Evolutionary conservation across 1,140 invertebrate genomes (phyloP), one percentile per base, ranked within the genome.

Genomic region (Pseudomyrmex concolor): DNA sequence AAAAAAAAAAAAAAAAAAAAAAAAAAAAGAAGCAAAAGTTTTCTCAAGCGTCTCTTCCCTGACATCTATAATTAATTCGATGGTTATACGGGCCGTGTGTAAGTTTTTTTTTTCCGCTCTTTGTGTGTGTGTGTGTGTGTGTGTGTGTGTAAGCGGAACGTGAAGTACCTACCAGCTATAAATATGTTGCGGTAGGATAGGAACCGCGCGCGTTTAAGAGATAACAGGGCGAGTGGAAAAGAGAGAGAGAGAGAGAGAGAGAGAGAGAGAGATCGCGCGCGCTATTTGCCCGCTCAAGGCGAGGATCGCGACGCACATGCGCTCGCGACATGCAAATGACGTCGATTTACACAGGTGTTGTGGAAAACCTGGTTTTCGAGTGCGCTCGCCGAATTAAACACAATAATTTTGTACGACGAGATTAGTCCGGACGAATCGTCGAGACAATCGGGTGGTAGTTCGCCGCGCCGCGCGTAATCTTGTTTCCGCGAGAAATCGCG

Each of bases 291-390:
- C 34, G 9, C 2, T 62, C 7, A 45, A 67, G 64, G 67, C 67
- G 60, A 63, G 34, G 34, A 34, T 54, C 34, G 25, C n/a, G 19
- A 48, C 64, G 50, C 77, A 85, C 67, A 73, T 68, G 72, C 62
- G 66, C 22, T 10, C 34, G 22, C 62, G 66, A 81, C 84, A 84
- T 64, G 83, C 67, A 86, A 82, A 86, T 86, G 34, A 60, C 17
- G 43, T 9, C 25, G 59, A 83, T 89, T 89, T 84, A 86, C 85
- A 86, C 88, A 88, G 67, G 86, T 89, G 88, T 25, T 43, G 25
- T 15, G 10, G 25, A 43, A 17, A n/a, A 13, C 45, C 9, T 54
- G 54, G 2, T 57, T 82, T 84, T 77, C 51, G 12, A 4, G 34
- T 34, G 34, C 34, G 34, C 34, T 34, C 25, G 1, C 2, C 15